Evolutionary conservation across 2,797 vertebrate species (phyloP), one percentile per base, ranked within the genome.

Genomic region (Dipus sagitta): DNA sequence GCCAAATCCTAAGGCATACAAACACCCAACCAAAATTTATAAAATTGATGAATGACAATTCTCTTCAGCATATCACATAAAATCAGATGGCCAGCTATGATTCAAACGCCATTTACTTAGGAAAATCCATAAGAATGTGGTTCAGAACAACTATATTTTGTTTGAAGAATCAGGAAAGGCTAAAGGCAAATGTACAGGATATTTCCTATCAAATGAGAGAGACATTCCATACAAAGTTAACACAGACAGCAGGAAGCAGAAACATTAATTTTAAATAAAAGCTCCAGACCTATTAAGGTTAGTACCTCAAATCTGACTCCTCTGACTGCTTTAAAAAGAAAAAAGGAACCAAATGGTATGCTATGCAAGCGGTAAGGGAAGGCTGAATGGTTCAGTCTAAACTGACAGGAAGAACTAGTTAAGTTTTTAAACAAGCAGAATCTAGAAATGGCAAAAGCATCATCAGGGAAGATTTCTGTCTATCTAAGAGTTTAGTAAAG

Each of bases 261-360:
- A 88, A 84, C 72, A 74, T 70, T 79, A 64, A n/a, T 62, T 80
- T 95, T 64, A 81, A 42, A 92, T 71, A 77, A 90, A 90, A 93
- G 64, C 30, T 80, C 21, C 42, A 92, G 60, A 71, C 85, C 86
- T 78, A 54, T n/a, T 54, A 85, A 80, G 24, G 74, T 79, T 79
- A 71, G 79, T 52, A 64, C 65, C 62, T 77, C 42, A 88, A 76
- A 77, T 60, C 30, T 34, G 15, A 85, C 64, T 88, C 34, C 75
- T 95, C 60, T 74, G 78, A 60, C 74, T 30, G 34, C 13, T 34
- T 1, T 62, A 62, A 88, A 91, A 93, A 65, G 62, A 32, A 85
- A 88, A 85, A 32, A 84, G 24, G 70, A 81, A 18, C 26, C 68
- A 75, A 70, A 74, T 62, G 34, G 23, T 47, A 47, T 62, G 62